Evolutionary conservation across 2,113 vertebrate species (phyloP), one percentile per base, ranked within the genome.

Genomic region (Phoenicopterus ruber): DNA sequence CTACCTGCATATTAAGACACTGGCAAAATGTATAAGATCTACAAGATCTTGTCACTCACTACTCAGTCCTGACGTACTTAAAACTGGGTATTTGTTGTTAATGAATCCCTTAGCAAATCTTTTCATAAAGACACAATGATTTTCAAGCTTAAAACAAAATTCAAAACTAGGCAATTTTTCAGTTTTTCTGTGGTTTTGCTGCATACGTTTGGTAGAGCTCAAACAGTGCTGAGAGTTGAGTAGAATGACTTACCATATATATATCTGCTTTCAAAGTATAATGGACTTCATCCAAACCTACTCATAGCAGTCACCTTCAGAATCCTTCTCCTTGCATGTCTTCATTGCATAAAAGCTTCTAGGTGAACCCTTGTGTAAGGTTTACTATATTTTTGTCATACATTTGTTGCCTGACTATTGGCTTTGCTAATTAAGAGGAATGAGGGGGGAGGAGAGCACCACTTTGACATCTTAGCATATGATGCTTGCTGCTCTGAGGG

Each of bases 361-460:
- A 67, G 10, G 15, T 57, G 54, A 91, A 59, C 20, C 46, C 17
- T 72, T 57, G 7, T 16, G 10, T 59, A 42, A 50, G 15, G 28
- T 70, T 84, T 49, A 32, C 34, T n/a, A 8, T 24, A 17, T 36
- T 69, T 90, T 91, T 79, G 13, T 82, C 9, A 38, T 57, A 57
- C 59, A 55, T 9, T 21, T 62, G 24, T 34, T 81, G 34, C 22
- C 28, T 69, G 36, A 46, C 34, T 72, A 6, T n/a, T 85, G 17
- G 4, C 26, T 83, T 55, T 72, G 40, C 24, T 52, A 11, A 14
- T 49, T 34, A 44, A 69, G 26, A 65, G 24, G 31, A 71, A 38
- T 17, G 10, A 24, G 28, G 7, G 2, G 0, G 1, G 14, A 83
- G 13, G 10, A 58, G 20, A 72, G 19, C 13, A 32, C 16, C 29